phyloP scores from a whole-genome alignment of 1,140 invertebrate genomes.

The Gonatopus flavifemur region DNA sequence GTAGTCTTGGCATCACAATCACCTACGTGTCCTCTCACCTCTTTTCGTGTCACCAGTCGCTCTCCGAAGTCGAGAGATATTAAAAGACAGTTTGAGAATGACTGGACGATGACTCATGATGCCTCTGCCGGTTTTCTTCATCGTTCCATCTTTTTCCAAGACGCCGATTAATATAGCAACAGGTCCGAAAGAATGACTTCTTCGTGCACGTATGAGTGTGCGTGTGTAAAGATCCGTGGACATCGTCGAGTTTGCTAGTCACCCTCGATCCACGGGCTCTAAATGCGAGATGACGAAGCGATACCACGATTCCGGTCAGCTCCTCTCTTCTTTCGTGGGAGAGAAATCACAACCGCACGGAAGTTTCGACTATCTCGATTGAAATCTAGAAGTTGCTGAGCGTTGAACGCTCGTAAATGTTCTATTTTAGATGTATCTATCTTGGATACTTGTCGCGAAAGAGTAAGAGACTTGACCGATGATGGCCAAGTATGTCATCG shows the following conservation, averaged over 20 bases:
- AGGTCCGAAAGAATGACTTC: constrained; percentile 13
- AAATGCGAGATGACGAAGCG: constrained; percentile 22
- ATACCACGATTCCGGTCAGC: constrained; percentile 21
- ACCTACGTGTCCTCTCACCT: constrained; percentile 33
- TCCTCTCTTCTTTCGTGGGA: constrained; percentile 18
- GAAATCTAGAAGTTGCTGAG: too few relatives aligned
- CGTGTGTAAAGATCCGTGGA: constrained; percentile 32
- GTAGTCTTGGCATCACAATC: constrained; percentile 39
- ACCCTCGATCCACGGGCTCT: constrained; percentile 13
- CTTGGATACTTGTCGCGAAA: too few relatives aligned
- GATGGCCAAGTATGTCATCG: too few relatives aligned
- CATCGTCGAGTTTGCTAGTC: constrained; percentile 30
- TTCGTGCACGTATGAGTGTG: too few relatives aligned
- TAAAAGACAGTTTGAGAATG: constrained; percentile 51
- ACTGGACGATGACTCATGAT: constrained; percentile 43
- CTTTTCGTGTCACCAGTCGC: constrained; percentile 42
- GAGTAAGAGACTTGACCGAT: too few relatives aligned
- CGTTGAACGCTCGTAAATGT: too few relatives aligned
- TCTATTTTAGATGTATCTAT: too few relatives aligned
- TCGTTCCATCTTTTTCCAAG: constrained; percentile 9
- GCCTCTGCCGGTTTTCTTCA: constrained; percentile 12
- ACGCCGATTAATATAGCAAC: constrained; percentile 10
- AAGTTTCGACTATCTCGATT: too few relatives aligned
- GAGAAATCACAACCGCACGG: constrained; percentile 21
- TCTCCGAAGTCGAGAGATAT: constrained; percentile 37